phyloP scores from a whole-genome alignment of 2,888 invertebrate species.

The Epinotia demarniana region DNA sequence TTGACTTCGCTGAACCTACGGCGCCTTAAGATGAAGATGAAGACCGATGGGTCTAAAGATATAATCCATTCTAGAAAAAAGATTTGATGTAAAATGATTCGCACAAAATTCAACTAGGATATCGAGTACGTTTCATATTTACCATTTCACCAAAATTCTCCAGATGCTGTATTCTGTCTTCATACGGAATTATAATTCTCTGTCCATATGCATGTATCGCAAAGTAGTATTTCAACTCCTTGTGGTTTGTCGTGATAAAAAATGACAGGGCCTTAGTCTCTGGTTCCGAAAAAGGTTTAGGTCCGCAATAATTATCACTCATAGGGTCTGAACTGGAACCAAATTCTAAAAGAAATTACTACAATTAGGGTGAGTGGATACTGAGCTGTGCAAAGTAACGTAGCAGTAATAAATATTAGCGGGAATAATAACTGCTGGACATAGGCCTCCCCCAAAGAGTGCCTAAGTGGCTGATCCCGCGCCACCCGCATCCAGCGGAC shows the following conservation, averaged over 20 bases:
- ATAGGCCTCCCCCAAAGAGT: too few relatives aligned
- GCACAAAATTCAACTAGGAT: neutral
- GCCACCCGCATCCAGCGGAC: too few relatives aligned
- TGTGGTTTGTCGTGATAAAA: slow-evolving; percentile 53
- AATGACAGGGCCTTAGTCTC: slow-evolving; percentile 62
- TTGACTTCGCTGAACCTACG: too few relatives aligned
- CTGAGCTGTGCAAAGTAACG: too few relatives aligned
- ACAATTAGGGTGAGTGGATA: too few relatives aligned
- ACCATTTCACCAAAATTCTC: slow-evolving; percentile 78
- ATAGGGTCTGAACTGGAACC: slow-evolving; percentile 54
- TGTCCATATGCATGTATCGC: slow-evolving; percentile 88
- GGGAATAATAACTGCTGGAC: too few relatives aligned
- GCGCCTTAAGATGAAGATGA: too few relatives aligned
- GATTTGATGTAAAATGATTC: too few relatives aligned
- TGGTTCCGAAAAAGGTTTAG: slow-evolving; percentile 68
- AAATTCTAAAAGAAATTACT: slow-evolving; percentile 55
- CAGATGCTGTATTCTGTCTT: slow-evolving; percentile 73
- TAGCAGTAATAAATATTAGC: too few relatives aligned
- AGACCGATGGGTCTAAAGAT: too few relatives aligned
- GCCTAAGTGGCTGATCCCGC: too few relatives aligned
- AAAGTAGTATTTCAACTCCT: slow-evolving; percentile 83
- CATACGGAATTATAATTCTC: slow-evolving; percentile 84
- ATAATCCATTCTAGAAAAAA: too few relatives aligned
- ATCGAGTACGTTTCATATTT: neutral
- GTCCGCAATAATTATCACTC: slow-evolving; percentile 63